Evolutionary conservation across 1,140 invertebrate species (phyloP).

Genomic region (Zeugodacus cucurbitae): DNA sequence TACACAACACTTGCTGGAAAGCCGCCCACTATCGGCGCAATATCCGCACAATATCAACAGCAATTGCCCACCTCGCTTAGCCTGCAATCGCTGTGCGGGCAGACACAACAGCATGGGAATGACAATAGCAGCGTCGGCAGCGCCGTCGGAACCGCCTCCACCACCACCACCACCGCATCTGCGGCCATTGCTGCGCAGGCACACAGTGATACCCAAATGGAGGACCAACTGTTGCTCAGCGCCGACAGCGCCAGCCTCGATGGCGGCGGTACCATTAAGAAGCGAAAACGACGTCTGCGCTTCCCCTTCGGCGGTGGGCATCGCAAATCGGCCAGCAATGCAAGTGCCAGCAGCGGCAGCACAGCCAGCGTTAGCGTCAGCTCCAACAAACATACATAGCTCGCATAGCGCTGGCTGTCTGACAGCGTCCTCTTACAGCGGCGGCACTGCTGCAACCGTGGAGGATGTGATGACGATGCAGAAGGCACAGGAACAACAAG

Average conservation of each 20-base stretch:
- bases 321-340: slow-evolving; percentile 47
- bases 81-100: slow-evolving; percentile 29
- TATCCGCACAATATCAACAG: slow-evolving; percentile 5
- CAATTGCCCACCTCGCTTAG: neutral
- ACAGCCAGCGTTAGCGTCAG: slow-evolving; percentile 47
- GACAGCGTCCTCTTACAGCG: neutral
- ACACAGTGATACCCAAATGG: slow-evolving; percentile 49
- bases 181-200: slow-evolving; percentile 43
- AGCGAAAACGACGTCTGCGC: slow-evolving; percentile 62
- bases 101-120: neutral
- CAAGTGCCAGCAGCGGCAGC: neutral
- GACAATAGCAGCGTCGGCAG: neutral
- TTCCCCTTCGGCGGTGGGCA: slow-evolving; percentile 55
- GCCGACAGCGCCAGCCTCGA: slow-evolving; percentile 53
- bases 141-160: neutral
- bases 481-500: neutral
- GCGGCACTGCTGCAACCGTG: neutral
- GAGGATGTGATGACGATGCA: neutral
- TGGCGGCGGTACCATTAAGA: slow-evolving; percentile 61
- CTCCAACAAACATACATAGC: slow-evolving; percentile 43
- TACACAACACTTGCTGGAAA: slow-evolving; percentile 31
- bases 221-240: slow-evolving; percentile 54
- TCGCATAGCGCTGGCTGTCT: slow-evolving; percentile 42
- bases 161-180: slow-evolving; percentile 45
- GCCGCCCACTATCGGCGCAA: slow-evolving; percentile 11